Evolutionary conservation across 2,797 vertebrate species (phyloP), one percentile per base, ranked within the genome.

Genomic region (Muraenolepis orangiensis): DNA sequence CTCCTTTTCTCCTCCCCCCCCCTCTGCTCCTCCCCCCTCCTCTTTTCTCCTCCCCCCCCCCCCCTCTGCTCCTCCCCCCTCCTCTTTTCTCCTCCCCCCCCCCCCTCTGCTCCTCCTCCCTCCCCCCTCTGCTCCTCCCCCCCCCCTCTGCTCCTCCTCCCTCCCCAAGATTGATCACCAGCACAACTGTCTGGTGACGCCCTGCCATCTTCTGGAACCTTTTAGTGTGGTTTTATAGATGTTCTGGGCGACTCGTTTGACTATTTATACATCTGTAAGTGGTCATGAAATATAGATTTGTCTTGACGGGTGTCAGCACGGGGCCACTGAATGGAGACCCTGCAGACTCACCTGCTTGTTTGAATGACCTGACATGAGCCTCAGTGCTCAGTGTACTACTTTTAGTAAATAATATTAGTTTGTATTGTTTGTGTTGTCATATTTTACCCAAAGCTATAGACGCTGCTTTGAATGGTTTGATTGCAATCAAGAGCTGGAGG

Each of bases 251-350:
- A 89, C 93, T 93, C 91, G 90, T 94, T 94, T 93, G 90, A 91
- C 93, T 95, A 93, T 94, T 94, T 94, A 94, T 93, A 94, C 93
- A 94, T 94, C 88, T 93, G 91, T 93, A 94, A 94, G 92, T 94
- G 91, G 88, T 90, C 88, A 92, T 94, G 93, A 94, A 94, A 93
- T 94, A 93, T 92, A 94, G 90, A 94, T 94, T 93, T 92, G 92
- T 93, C 88, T 91, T 93, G 94, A 94, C 90, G 90, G 90, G 87
- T 93, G 92, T 93, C 92, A 90, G 85, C 86, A 74, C 84, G 14
- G 74, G 80, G 79, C 82, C 87, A 75, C 74, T 78, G 82, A 86
- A 87, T 84, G 76, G 75, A 85, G 77, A 84, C 82, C 84, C 81
- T 91, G 93, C n/a, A 91, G 93, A 92, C 88, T 86, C 93, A 92